Evolutionary conservation across 2,797 vertebrate genomes (phyloP), one percentile per base, ranked within the genome.

Genomic region (Clarias platycephalus): DNA sequence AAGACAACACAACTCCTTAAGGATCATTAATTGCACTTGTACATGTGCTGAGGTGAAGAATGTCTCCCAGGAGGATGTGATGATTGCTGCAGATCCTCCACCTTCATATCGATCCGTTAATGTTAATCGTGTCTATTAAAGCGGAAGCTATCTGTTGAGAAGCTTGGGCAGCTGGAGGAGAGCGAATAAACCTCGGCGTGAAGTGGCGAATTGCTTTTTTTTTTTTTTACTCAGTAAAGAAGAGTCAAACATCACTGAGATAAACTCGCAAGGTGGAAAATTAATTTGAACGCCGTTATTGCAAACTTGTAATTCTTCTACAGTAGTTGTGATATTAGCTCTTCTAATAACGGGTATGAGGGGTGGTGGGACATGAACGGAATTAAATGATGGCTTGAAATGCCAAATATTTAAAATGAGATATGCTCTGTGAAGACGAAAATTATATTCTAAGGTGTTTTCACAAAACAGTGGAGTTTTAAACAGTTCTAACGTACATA

Each of bases 121-220:
- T 86, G 86, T 81, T 86, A 28, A 88, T 86, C 62, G 83, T 89
- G 75, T 85, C 85, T 88, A 71, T 88, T 86, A 62, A 49, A 49
- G 64, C 49, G 55, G 55, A 60, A 62, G 18, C n/a, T 15, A 12
- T 84, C 49, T 64, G 49, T 67, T n/a, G 31, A n/a, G 55, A 5
- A 49, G 12, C 37, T 28, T 31, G 37, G 66, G 62, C 64, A 44
- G 40, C 16, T 16, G 31, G 26, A 34, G 20, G 24, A 34, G 58
- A 74, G 28, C 3, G 26, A 76, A 22, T 74, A 74, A 74, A 74
- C n/a, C n/a, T 58, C 1, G 57, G 53, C 8, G 1, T 18, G 31
- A 57, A 31, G 53, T 13, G 26, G 72, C 2, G 57, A 57, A 37
- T 60, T n/a, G 75, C 75, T 8, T n/a, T 44, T 44, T 44, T 44